Base-by-base conservation (phyloP, 2,113 vertebrate genomes). In the Heterocephalus glaber region DNA sequence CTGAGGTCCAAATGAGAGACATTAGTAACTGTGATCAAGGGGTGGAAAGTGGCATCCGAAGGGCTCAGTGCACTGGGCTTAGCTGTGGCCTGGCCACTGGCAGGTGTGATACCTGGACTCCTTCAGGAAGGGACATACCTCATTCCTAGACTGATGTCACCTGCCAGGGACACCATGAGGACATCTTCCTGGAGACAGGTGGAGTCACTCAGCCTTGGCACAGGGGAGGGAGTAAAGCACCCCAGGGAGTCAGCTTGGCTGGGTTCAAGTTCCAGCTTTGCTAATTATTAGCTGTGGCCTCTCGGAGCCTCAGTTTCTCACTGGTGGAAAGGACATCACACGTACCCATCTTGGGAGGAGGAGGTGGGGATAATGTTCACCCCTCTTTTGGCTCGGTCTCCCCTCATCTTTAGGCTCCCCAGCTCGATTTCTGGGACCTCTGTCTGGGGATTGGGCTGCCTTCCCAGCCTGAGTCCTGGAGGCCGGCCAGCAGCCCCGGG, bases 71-170 rank as follows among this genome's bases (percentile, higher is more conserved):
- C 20, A 0, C 13, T 2, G 2, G 86, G 63, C 41, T 54, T 0
- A 4, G 83, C 7, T 1, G 52, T 22, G 68, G 33, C 35, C 86
- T 19, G 24, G 41, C 22, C 0, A 0, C 1, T 24, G 44, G 77
- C 3, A 41, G 47, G 28, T 1, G 47, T 0, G 35, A 19, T 3
- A 6, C 1, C 2, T 2, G 0, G 10, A 72, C 65, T 24, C 28
- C 35, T 20, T 30, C 41, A 9, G 54, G 24, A 63, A 30, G 26
- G 30, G 19, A 17, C 1, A 3, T 3, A 20, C 77, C 38, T 56
- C 1, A 0, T 61, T 28, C 1, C 3, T 0, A 38, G 60, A 20
- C 44, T 7, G 2, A n/a, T n/a, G 35, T 3, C 0, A 49, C 30
- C 47, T 72, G 66, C 33, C 54, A 20, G 28, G 13, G 38, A 22